phyloP scores from a whole-genome alignment of 2,888 invertebrate genomes.

The Malacosoma neustria region DNA sequence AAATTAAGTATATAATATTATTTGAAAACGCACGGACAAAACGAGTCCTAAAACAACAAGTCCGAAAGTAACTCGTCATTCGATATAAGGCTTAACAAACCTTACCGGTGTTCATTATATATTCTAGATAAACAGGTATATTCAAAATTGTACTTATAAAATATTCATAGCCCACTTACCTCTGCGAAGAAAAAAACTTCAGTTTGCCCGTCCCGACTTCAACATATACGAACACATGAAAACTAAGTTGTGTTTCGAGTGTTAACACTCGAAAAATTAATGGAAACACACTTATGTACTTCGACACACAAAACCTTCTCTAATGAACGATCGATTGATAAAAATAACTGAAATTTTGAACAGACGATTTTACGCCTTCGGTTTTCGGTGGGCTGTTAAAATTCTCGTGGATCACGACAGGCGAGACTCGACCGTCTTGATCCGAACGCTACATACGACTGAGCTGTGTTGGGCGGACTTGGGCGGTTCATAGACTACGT shows the following conservation, averaged over 20 bases:
- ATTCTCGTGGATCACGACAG: constrained; percentile 35
- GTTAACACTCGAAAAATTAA: constrained; percentile 25
- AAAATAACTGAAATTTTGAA: background rate
- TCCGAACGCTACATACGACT: constrained; percentile 21
- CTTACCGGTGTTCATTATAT: background rate
- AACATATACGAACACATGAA: constrained; percentile 50
- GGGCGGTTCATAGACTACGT: constrained; percentile 12
- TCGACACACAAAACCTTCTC: constrained; percentile 6
- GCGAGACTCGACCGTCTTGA: constrained; percentile 16
- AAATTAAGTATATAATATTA: too few relatives aligned
- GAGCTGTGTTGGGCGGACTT: constrained; percentile 20
- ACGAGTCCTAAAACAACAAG: background rate
- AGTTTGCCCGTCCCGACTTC: constrained; percentile 44
- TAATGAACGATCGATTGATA: constrained; percentile 1
- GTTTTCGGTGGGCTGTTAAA: constrained; percentile 44
- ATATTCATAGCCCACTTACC: constrained; percentile 28
- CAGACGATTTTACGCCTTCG: constrained; percentile 9
- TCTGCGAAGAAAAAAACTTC: constrained; percentile 45
- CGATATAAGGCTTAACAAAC: background rate
- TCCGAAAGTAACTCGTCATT: background rate
- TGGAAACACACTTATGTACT: constrained; percentile 20
- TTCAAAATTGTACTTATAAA: background rate
- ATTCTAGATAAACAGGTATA: background rate
- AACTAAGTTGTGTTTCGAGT: constrained; percentile 56
- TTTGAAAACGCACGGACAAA: too few relatives aligned